Evolutionary conservation across 1,140 invertebrate species (phyloP).

Genomic region (Myzus persicae): DNA sequence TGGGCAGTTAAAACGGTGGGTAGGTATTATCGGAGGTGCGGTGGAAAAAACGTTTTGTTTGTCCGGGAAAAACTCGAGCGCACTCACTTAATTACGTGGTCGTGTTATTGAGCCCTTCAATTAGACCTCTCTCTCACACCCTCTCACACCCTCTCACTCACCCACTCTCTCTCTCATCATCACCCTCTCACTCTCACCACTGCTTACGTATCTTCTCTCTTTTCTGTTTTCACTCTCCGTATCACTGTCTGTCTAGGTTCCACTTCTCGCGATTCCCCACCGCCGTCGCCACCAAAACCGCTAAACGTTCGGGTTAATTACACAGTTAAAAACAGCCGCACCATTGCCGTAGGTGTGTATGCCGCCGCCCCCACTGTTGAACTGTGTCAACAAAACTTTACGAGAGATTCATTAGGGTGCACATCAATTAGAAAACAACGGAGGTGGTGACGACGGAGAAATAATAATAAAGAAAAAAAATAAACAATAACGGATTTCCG

Average conservation of each 20-base stretch:
- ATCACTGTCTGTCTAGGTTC: not conserved
- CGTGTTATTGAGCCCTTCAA: slow-evolving; percentile 40
- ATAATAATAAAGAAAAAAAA: not conserved
- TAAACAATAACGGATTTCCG: not conserved
- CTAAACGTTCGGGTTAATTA: not conserved
- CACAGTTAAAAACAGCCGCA: not conserved
- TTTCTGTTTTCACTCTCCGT: not conserved
- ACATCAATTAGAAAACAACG: not conserved
- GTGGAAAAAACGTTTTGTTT: slow-evolving; percentile 26
- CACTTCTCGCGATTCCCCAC: not conserved
- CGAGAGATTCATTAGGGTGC: not conserved
- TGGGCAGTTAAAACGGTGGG: not conserved
- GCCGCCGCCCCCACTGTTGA: not conserved
- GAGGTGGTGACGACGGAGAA: not conserved
- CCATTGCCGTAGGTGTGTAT: not conserved
- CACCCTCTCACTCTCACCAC: not conserved
- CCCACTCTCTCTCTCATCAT: not conserved
- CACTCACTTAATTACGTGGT: slow-evolving; percentile 22
- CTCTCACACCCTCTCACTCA: not conserved
- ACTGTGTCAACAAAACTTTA: slow-evolving; percentile 27
- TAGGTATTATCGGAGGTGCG: not conserved
- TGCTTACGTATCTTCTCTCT: not conserved
- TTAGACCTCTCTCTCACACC: not conserved
- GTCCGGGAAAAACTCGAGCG: slow-evolving; percentile 21
- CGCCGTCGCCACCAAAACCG: not conserved